A percentile compares a stretch with the other conserved stretches of the same genome.
Evolutionary conservation across 1,140 invertebrate species (phyloP).

Genomic region (Rhynchophorus ferrugineus): DNA sequence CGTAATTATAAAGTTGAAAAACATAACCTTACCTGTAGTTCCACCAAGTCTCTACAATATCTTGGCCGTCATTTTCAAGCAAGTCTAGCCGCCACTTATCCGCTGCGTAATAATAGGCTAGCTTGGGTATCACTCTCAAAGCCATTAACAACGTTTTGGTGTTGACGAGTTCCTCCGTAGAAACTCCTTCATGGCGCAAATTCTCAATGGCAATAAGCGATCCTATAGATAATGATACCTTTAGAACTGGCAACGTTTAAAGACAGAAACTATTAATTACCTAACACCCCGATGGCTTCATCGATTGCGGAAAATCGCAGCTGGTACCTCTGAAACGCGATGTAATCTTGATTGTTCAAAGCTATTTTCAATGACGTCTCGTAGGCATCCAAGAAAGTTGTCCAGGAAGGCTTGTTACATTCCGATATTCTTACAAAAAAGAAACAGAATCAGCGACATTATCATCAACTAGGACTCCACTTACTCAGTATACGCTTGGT

Average conservation of each 20-base stretch:
- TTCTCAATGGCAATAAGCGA: conserved; percentile 43
- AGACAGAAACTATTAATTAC: conserved; percentile 2
- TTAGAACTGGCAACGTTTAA: neutral
- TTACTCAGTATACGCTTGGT: conserved; percentile 24
- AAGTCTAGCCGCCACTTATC: conserved; percentile 53
- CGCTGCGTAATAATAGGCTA: conserved; percentile 51
- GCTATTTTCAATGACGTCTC: conserved; percentile 44
- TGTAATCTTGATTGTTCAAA: conserved; percentile 28
- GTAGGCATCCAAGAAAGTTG: conserved; percentile 49
- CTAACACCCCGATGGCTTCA: conserved; percentile 44
- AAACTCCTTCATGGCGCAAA: conserved; percentile 21
- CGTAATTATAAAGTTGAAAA: too few relatives aligned
- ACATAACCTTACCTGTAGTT: conserved; percentile 44
- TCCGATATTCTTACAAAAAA: conserved; percentile 43
- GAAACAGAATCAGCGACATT: too few relatives aligned
- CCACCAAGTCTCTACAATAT: conserved; percentile 39
- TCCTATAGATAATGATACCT: conserved; percentile 19
- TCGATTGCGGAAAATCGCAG: conserved; percentile 40
- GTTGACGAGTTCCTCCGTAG: conserved; percentile 24
- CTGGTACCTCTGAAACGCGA: conserved; percentile 15
- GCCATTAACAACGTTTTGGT: conserved; percentile 45
- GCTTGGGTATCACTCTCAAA: conserved; percentile 46
- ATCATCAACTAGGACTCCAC: neutral
- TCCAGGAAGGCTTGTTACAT: conserved; percentile 49
- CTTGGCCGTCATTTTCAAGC: conserved; percentile 42